Evolutionary conservation across 92 coral and sea anemone genomes (phyloP).

Genomic region (Metridium senile): DNA sequence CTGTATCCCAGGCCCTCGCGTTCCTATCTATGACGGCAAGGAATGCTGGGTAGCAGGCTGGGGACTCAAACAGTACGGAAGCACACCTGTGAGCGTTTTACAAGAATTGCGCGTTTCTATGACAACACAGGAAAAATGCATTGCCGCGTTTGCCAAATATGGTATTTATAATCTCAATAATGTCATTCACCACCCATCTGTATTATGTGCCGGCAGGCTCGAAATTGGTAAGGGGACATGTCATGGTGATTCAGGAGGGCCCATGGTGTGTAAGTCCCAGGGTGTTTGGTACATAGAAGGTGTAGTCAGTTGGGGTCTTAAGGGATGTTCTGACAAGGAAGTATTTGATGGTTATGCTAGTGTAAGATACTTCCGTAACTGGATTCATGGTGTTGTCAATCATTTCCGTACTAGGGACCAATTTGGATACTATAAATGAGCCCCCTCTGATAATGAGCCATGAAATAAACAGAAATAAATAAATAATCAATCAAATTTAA

Average conservation of each 20-base stretch:
- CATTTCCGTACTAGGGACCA: not conserved
- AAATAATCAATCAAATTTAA: not conserved
- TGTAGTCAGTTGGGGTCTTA: slow-evolving; percentile 30
- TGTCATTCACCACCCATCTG: slow-evolving; percentile 18
- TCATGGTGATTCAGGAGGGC: slow-evolving; percentile 42
- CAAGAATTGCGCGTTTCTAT: slow-evolving; percentile 28
- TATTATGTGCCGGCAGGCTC: slow-evolving; percentile 36
- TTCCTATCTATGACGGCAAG: slow-evolving; percentile 31
- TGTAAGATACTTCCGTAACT: slow-evolving; percentile 23
- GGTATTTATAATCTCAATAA: slow-evolving; percentile 10
- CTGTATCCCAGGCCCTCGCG: slow-evolving; percentile 17
- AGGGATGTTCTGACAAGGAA: slow-evolving; percentile 19
- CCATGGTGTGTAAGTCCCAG: slow-evolving; percentile 33
- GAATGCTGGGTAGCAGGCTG: slow-evolving; percentile 42
- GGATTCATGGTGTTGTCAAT: slow-evolving; percentile 12
- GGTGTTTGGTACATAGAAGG: slow-evolving; percentile 28
- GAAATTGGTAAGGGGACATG: slow-evolving; percentile 37
- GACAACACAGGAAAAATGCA: slow-evolving; percentile 13
- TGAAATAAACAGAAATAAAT: slow-evolving; percentile 4
- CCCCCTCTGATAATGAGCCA: not conserved
- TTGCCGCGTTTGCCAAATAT: slow-evolving; percentile 21
- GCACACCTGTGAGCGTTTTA: slow-evolving; percentile 10
- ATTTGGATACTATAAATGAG: not conserved
- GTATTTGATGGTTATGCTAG: slow-evolving; percentile 33
- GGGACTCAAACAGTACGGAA: slow-evolving; percentile 16